Conservation (phyloP, 53 echinoderm and acorn worm genomes). For the Pentamera pediparva region DNA sequence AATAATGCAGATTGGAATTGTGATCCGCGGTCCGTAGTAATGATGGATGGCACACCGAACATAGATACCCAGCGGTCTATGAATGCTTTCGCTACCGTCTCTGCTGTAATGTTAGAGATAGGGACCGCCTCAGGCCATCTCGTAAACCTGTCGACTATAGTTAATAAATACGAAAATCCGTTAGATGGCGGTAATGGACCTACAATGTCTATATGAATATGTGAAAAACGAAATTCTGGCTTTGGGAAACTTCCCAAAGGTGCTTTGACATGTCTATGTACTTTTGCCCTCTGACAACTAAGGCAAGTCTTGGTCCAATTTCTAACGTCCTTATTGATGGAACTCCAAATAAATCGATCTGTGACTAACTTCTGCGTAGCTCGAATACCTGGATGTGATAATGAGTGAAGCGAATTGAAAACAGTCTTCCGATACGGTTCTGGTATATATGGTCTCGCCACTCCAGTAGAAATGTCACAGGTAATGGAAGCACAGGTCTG, state of each 20-base stretch:
- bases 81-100: slow-evolving; percentile 42
- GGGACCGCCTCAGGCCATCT: slow-evolving; percentile 50
- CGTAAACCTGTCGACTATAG: slow-evolving; percentile 15
- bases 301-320: slow-evolving; percentile 47
- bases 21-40: slow-evolving; percentile 45
- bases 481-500: slow-evolving; percentile 1
- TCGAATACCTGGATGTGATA: slow-evolving; percentile 47
- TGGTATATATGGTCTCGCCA: slow-evolving; percentile 35
- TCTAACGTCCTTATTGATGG: slow-evolving; percentile 41
- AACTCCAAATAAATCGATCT: slow-evolving; percentile 45
- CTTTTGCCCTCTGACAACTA: slow-evolving; percentile 37
- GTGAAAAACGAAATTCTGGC: slow-evolving; percentile 33
- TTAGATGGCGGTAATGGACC: slow-evolving; percentile 41
- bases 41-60: slow-evolving; percentile 36
- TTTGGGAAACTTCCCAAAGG: slow-evolving; percentile 33
- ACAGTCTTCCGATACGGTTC: slow-evolving; percentile 15
- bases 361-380: slow-evolving; percentile 43
- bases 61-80: slow-evolving; percentile 28
- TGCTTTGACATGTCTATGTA: slow-evolving; percentile 27
- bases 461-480: slow-evolving; percentile 33
- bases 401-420: slow-evolving; percentile 36
- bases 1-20: slow-evolving; percentile 52
- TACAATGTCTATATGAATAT: slow-evolving; percentile 48
- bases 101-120: slow-evolving; percentile 39
- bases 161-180: slow-evolving; percentile 28